A percentile compares a stretch with the other conserved stretches of the same genome.
phyloP scores from a whole-genome alignment of 2,888 invertebrate species.

The Allygus modestus region DNA sequence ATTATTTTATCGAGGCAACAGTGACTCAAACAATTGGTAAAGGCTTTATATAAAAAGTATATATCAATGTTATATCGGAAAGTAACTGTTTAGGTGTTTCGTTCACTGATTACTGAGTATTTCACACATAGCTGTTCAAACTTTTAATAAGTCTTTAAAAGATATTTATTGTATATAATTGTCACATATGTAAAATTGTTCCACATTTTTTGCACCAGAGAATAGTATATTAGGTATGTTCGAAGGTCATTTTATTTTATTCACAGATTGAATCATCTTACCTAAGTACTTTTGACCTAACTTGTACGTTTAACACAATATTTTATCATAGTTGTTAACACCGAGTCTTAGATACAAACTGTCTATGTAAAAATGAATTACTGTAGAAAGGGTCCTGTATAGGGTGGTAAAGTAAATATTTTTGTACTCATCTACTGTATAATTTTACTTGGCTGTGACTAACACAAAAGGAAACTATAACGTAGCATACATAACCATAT shows the following conservation, averaged over 20 bases:
- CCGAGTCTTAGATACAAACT: constrained; percentile 7
- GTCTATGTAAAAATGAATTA: constrained; percentile 29
- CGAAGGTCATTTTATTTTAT: neutral
- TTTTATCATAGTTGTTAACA: neutral
- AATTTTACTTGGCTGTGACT: constrained; percentile 56
- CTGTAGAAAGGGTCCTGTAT: constrained; percentile 32
- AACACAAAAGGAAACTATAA: constrained; percentile 47
- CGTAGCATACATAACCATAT: constrained; percentile 43
- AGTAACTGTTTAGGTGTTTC: constrained; percentile 30
- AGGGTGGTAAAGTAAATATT: constrained; percentile 51
- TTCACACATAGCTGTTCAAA: neutral
- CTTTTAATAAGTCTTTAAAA: constrained; percentile 16
- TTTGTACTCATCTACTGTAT: constrained; percentile 60
- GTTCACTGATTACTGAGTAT: constrained; percentile 13
- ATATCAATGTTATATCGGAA: neutral
- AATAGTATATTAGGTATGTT: neutral
- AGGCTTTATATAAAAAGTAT: constrained; percentile 42
- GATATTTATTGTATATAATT: constrained; percentile 16
- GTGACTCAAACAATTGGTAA: constrained; percentile 47
- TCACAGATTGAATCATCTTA: neutral
- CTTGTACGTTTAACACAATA: constrained; percentile 8
- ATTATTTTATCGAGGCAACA: constrained; percentile 32
- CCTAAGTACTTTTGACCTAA: neutral
- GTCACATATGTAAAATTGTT: constrained; percentile 15
- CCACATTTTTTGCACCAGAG: constrained; percentile 23